Conservation (phyloP, 2,113 vertebrate genomes). For the Plectropomus leopardus region DNA sequence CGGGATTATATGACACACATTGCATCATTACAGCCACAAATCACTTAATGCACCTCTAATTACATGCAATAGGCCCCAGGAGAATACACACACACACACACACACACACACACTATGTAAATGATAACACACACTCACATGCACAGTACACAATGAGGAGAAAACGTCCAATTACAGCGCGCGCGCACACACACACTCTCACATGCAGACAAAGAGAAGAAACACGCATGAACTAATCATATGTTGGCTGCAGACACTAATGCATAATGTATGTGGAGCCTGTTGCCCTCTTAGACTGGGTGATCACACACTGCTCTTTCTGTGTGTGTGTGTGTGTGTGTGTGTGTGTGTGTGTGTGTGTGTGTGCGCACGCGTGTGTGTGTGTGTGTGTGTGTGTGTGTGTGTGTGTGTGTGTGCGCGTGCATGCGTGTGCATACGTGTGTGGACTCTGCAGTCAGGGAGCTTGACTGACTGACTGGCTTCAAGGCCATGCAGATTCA, state of each 20-base stretch:
- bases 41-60: slow-evolving; percentile 45
- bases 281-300: slow-evolving; percentile 21
- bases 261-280: slow-evolving; percentile 56
- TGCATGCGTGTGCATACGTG: slow-evolving; percentile 2
- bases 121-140: too few species aligned
- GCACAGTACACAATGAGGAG: neutral
- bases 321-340: neutral
- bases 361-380: slow-evolving; percentile 12
- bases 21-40: slow-evolving; percentile 41
- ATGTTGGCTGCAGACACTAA: slow-evolving; percentile 48
- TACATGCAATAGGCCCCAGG: slow-evolving; percentile 15
- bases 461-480: slow-evolving; percentile 12
- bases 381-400: slow-evolving; percentile 22
- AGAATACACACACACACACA: slow-evolving; percentile 11
- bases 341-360: slow-evolving; percentile 6
- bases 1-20: slow-evolving; percentile 9
- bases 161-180: slow-evolving; percentile 7
- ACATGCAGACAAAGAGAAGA: neutral
- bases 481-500: neutral
- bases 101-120: neutral
- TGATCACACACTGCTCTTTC: slow-evolving; percentile 16
- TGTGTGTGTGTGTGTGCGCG: slow-evolving; percentile 14
- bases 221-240: slow-evolving; percentile 23
- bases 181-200: neutral
- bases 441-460: neutral